These are phyloP conservation scores for Apis florea DNA, from an alignment of 1,140 invertebrate species.

Conservation along the genomic window DNA sequence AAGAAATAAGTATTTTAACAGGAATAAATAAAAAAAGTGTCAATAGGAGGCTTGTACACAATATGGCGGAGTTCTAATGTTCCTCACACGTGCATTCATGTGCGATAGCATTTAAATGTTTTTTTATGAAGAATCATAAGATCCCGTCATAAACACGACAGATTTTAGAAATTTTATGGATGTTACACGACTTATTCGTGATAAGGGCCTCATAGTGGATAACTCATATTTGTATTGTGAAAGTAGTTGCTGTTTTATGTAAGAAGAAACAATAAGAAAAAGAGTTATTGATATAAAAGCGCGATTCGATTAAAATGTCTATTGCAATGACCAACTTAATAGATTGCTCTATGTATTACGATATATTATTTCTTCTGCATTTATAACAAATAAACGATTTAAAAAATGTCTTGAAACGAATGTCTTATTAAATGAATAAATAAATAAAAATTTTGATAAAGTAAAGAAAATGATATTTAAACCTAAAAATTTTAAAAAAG, in stretches of 20 bases:
- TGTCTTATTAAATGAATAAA: background rate
- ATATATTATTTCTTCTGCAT: slow-evolving; percentile 50
- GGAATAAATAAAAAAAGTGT: background rate
- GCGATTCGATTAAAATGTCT: slow-evolving; percentile 32
- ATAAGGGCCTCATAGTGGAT: slow-evolving; percentile 4
- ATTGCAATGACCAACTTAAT: slow-evolving; percentile 60
- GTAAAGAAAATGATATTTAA: background rate
- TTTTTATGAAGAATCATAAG: slow-evolving; percentile 26
- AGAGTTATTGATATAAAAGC: slow-evolving; percentile 3
- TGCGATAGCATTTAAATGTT: slow-evolving; percentile 41
- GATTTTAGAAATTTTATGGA: slow-evolving; percentile 48
- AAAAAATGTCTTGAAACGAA: background rate
- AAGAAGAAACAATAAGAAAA: background rate
- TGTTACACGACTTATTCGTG: slow-evolving; percentile 32
- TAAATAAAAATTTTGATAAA: background rate
- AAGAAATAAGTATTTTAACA: background rate
- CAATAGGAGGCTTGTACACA: slow-evolving; percentile 13
- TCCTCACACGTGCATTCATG: slow-evolving; percentile 16
- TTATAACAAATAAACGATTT: slow-evolving; percentile 58
- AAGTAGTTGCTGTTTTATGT: slow-evolving; percentile 40
- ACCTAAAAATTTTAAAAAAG: background rate
- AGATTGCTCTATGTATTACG: slow-evolving; percentile 57
- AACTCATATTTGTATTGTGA: slow-evolving; percentile 48
- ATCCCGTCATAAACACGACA: slow-evolving; percentile 12
- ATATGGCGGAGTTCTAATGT: slow-evolving; percentile 21